Base-by-base conservation (phyloP, 1,140 invertebrate species). In the Lordiphosa mommai region DNA sequence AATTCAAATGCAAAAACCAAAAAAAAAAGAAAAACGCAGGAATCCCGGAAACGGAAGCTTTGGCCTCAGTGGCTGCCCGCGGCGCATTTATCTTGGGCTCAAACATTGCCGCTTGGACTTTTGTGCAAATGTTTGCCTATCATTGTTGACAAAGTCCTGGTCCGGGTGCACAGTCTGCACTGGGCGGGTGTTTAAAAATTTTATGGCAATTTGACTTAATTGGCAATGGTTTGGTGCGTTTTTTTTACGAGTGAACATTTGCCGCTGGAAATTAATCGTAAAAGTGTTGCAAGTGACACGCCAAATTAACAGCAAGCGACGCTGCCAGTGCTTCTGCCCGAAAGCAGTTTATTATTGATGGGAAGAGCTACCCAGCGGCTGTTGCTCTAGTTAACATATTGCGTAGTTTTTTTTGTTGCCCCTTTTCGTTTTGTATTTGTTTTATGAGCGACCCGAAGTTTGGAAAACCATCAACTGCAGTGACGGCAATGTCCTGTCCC, bases 271-370 rank as follows among this genome's bases (percentile, higher is more conserved):
- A 82, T 82, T 65, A 77, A 76, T 84, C 72, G 72, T 82, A 64
- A 82, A 82, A 84, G 64, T 72, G 76, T 84, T 82, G 71, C 77
- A 84, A 72, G 72, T 72, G 76, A 68, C 67, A 72, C 30, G 67
- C 40, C 56, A 79, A 79, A 80, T 80, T 70, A 66, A 61, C 51
- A 43, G 46, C 69, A 60, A 40, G 36, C 56, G 70, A 40, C 37
- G 46, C 33, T n/a, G n/a, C n/a, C n/a, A n/a, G n/a, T n/a, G n/a
- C n/a, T 37, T 33, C 46, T 10, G 10, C 50, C 27, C 27, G 46
- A 14, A 30, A 14, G 23, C 33, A 52, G 58, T 64, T 60, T 44
- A 57, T 68, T 72, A 77, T 68, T 77, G 77, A 72, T 67, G 50
- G 36, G 12, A 37, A 6, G 27, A 53, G 29, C 38, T 33, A 34